Evolutionary conservation across 2,888 invertebrate species (phyloP).

Genomic region (Sinhomidia bicolor): DNA sequence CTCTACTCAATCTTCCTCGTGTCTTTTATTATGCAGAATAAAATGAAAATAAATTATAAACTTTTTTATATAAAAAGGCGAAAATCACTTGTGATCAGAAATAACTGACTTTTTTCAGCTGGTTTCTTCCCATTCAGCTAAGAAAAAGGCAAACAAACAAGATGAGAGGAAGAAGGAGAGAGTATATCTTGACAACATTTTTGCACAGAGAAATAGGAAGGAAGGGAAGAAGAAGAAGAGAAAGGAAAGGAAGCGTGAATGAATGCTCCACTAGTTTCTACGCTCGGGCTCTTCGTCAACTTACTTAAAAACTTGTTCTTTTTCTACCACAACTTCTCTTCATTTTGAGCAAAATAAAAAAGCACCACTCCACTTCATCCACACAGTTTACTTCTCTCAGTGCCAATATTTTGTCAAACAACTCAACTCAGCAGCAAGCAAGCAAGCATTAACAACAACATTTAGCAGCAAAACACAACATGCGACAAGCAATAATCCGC

Average conservation of each 20-base stretch:
- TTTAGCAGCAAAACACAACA: constrained; percentile 18
- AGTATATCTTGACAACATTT: not conserved
- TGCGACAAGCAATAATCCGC: constrained; percentile 46
- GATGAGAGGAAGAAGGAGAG: not conserved
- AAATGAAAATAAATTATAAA: constrained; percentile 22
- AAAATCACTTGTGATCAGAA: constrained; percentile 35
- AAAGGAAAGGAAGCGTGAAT: constrained; percentile 64
- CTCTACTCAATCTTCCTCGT: not conserved
- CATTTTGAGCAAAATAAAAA: too few species aligned
- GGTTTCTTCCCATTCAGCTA: constrained; percentile 32
- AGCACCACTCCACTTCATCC: too few species aligned
- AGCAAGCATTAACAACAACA: not conserved
- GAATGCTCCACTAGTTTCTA: constrained; percentile 65
- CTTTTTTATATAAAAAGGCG: constrained; percentile 1
- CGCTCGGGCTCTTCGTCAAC: constrained; percentile 50
- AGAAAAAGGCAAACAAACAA: not conserved
- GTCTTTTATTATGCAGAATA: not conserved
- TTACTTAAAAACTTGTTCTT: not conserved
- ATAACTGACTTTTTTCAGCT: constrained; percentile 8
- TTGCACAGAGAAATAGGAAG: not conserved
- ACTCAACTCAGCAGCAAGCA: constrained; percentile 15
- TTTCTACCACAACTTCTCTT: too few species aligned
- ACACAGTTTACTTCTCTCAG: constrained; percentile 22
- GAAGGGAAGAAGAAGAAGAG: constrained; percentile 4
- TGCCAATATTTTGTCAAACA: constrained; percentile 66